Evolutionary conservation across 1,140 invertebrate genomes (phyloP).

Genomic region (Tribolium castaneum): DNA sequence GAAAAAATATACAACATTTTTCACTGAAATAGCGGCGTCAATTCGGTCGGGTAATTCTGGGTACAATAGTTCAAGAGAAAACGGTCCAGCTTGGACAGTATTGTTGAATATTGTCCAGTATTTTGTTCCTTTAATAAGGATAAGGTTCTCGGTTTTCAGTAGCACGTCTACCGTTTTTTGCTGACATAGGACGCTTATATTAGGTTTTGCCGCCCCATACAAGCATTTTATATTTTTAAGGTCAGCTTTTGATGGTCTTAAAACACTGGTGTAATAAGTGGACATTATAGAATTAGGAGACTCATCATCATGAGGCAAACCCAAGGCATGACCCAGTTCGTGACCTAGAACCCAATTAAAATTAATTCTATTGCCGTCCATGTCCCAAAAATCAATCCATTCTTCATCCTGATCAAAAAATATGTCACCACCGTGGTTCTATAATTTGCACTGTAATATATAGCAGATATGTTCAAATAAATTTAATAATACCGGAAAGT

Average conservation of each 20-base stretch:
- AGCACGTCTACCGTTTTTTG: not conserved
- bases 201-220: not conserved
- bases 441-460: not conserved
- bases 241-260: not conserved
- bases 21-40: not conserved
- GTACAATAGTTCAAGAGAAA: not conserved
- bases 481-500: conserved; percentile 78
- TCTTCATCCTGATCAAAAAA: conserved; percentile 89
- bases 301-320: conserved; percentile 84
- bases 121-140: conserved; percentile 74
- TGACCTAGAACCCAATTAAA: conserved; percentile 83
- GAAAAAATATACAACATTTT: not conserved
- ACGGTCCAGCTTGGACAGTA: conserved; percentile 2
- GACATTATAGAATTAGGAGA: conserved; percentile 87
- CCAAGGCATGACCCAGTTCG: conserved; percentile 92
- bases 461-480: not conserved
- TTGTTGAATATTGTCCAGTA: not conserved
- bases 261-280: conserved; percentile 64
- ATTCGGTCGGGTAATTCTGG: not conserved
- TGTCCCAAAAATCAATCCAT: conserved; percentile 71
- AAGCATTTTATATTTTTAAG: not conserved
- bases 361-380: not conserved
- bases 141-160: not conserved
- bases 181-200: not conserved
- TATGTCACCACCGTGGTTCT: conserved; percentile 83